These are phyloP conservation scores for Machaerirhynchus nigripectus DNA, from an alignment of 2,113 vertebrate species.

Conservation along the genomic window DNA sequence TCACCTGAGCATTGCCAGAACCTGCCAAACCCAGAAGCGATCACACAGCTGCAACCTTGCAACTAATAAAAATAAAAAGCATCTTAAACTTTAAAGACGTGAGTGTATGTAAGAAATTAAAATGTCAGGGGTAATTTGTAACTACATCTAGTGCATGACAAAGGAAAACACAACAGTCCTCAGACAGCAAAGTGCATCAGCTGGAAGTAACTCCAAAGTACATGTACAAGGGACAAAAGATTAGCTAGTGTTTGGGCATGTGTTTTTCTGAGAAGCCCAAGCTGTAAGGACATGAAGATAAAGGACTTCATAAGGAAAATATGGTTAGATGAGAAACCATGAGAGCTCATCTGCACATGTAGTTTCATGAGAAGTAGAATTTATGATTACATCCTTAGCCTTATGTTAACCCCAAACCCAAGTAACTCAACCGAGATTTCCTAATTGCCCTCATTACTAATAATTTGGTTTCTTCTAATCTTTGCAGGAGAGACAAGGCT, in stretches of 20 bases:
- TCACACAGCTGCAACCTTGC: neutral
- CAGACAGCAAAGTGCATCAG: neutral
- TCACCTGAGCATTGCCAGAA: neutral
- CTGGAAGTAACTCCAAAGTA: neutral
- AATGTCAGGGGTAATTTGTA: neutral
- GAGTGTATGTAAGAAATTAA: neutral
- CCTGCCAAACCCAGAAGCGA: neutral
- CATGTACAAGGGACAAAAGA: neutral
- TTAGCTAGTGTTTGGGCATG: too few species aligned
- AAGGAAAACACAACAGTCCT: neutral
- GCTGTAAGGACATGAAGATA: neutral
- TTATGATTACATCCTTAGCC: neutral
- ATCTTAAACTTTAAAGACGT: rapidly evolving
- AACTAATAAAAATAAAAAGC: neutral
- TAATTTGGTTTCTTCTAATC: neutral
- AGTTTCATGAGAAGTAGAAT: neutral
- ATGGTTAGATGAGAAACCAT: neutral
- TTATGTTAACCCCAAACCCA: neutral
- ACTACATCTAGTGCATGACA: neutral
- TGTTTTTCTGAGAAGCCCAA: neutral
- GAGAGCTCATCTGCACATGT: rapidly evolving
- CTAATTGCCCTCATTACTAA: rapidly evolving
- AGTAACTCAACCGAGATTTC: neutral
- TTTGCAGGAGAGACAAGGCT: neutral
- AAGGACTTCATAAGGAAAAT: neutral